Base-by-base conservation (phyloP, 2,888 invertebrate genomes). In the Oxycera nigricornis region DNA sequence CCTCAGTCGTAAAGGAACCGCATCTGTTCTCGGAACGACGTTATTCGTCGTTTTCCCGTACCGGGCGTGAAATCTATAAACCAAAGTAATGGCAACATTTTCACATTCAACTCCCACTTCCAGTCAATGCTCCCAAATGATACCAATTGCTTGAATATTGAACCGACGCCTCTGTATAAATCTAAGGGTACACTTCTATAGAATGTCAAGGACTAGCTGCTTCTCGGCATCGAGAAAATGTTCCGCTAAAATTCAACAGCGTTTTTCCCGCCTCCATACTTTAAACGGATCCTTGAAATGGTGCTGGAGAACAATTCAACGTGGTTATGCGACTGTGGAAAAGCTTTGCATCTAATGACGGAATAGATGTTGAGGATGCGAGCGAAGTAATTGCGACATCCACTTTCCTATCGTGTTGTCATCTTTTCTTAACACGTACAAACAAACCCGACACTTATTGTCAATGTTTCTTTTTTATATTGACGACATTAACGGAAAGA, bases 321-420 rank as follows among this genome's bases (percentile, higher is more conserved):
- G 6, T 3, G 17, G 46, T 11, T 17, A 11, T 46, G 14, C 14
- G 46, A 31, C 14, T 31, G 52, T 22, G 31, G 20, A 70, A 55
- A 70, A 70, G 31, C 55, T 52, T 70, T 55, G 31, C 31, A 46
- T 50, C 24, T 73, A 75, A 75, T 75, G 61, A 68, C 6, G 17
- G 65, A 73, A 73, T 73, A 72, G 75, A 39, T 75, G 73, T 72
- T 52, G 50, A 31, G 75, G 73, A 73, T 70, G 73, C 46, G 72
- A 75, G 39, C 55, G 65, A 72, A 75, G 75, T 75, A 73, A 75
- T 75, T 75, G 73, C 72, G 75, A 75, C 73, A 75, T 75, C 74
- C 74, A 75, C 74, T 73, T 74, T 55, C 50, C 31, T 70, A 70
- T 70, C 55, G 30, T n/a, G n/a, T 68, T 73, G 62, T 72, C 6